Evolutionary conservation across 1,140 invertebrate species (phyloP).

Genomic region (Cepaea nemoralis): DNA sequence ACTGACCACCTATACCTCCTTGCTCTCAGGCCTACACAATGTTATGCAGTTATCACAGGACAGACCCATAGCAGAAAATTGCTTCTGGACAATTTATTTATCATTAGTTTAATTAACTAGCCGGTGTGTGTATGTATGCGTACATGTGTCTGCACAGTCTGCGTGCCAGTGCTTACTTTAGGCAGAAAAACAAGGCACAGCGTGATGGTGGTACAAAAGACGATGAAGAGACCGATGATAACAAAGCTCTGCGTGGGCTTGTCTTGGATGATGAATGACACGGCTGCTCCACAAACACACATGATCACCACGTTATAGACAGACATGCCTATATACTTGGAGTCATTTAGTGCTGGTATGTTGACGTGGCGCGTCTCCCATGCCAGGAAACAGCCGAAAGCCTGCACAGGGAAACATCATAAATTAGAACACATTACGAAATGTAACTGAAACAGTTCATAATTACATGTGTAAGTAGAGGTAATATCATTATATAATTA

Average conservation of each 20-base stretch:
- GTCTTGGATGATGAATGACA: constrained; percentile 89
- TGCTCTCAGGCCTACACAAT: no score
- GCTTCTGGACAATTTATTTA: no score
- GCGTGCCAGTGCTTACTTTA: constrained; percentile 80
- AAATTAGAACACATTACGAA: no score
- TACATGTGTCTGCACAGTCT: not conserved
- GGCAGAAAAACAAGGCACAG: constrained; percentile 98
- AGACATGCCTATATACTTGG: constrained; percentile 94
- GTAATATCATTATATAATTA: no score
- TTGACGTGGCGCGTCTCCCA: constrained; percentile 99
- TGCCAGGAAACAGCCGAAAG: constrained; percentile 97
- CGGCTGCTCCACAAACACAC: constrained; percentile 95
- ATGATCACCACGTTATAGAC: constrained; percentile 99
- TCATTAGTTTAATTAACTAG: no score
- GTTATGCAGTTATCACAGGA: no score
- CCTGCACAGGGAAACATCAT: no score
- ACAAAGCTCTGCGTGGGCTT: constrained; percentile 96
- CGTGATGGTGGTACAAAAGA: constrained; percentile 99
- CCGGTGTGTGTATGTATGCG: no score
- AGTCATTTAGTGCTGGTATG: constrained; percentile 98
- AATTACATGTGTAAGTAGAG: no score
- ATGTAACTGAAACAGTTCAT: no score
- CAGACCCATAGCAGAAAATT: no score
- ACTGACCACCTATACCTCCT: no score
- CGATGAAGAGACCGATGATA: constrained; percentile 96